Base-by-base conservation (phyloP, 2,797 vertebrate species). In the Toxotes lorentzi region DNA sequence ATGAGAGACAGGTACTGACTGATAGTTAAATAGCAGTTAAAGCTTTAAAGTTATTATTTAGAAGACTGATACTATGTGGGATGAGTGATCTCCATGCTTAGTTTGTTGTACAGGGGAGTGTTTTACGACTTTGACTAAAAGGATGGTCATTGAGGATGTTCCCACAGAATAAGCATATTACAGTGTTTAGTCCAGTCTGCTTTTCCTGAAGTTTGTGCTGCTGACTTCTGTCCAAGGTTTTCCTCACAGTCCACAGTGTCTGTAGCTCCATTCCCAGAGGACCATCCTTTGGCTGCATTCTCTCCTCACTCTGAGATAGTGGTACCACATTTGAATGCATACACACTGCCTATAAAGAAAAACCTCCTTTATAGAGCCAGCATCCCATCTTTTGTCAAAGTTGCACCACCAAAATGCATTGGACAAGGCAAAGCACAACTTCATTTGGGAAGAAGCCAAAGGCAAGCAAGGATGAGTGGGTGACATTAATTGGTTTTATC, bases 1-100 rank as follows among this genome's bases (percentile, higher is more conserved):
- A 81, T 93, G 82, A 91, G 92, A 87, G 90, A 91, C 57, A 96
- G 97, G 97, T 97, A 87, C 63, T n/a, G 30, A 30, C 32, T 48
- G 11, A 56, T 45, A 40, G 23, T 30, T 54, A 4, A n/a, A 21
- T 2, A 41, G 24, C 51, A 56, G 2, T 40, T 48, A 8, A n/a
- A 38, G 4, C 7, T 56, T 59, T 64, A 12, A n/a, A 19, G 57
- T 54, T 10, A 4, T 45, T 27, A 27, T 32, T 13, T 27, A 4
- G 5, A 43, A 24, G 19, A 59, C n/a, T 43, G 10, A 10, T 63
- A 27, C 7, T 7, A 38, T 40, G 35, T 23, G 9, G 10, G 32
- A 47, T 45, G 38, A 53, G 41, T 21, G 17, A 62, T 67, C 16
- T 72, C 2, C 16, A 5, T 43, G 62, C 45, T 27, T 40, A 10